These are phyloP conservation scores for Dipodomys stephensi DNA, from an alignment of 2,113 vertebrate genomes.

Conservation along the genomic window DNA sequence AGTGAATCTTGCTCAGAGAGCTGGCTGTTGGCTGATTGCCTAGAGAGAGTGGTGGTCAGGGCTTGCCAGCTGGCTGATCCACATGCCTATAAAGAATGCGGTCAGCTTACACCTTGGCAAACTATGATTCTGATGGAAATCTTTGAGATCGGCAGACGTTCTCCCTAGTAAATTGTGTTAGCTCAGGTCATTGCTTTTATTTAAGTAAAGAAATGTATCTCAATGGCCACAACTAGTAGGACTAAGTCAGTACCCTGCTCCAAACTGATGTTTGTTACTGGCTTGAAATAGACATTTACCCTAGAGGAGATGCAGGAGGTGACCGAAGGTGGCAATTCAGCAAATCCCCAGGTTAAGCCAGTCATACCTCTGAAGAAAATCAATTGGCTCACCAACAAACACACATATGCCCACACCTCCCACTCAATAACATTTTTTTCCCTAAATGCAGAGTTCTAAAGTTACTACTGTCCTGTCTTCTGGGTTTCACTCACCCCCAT, in stretches of 20 bases:
- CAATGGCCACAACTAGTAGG: background rate
- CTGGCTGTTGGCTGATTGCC: constrained; percentile 69
- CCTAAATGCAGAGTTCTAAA: background rate
- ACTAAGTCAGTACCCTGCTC: background rate
- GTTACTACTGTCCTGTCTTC: background rate
- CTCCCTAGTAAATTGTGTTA: constrained; percentile 56
- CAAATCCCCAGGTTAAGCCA: constrained; percentile 35
- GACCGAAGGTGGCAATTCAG: background rate
- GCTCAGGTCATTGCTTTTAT: constrained; percentile 66
- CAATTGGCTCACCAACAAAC: background rate
- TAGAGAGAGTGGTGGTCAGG: constrained; percentile 36
- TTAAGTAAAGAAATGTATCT: constrained; percentile 46
- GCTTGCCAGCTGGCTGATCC: constrained; percentile 71
- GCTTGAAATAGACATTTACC: background rate
- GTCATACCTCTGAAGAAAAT: background rate
- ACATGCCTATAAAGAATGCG: constrained; percentile 56
- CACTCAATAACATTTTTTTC: background rate
- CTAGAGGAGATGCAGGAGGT: background rate
- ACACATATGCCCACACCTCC: background rate
- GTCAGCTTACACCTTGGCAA: constrained; percentile 80
- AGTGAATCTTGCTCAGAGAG: constrained; percentile 51
- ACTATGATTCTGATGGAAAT: constrained; percentile 72
- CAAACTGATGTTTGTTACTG: background rate
- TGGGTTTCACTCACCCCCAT: background rate
- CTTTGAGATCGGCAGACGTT: constrained; percentile 62